Percentiles rank a stretch among this genome's conserved stretches.
These are phyloP conservation scores for Orthonyx spaldingii DNA, from an alignment of 2,113 vertebrate species.

Conservation along the genomic window DNA sequence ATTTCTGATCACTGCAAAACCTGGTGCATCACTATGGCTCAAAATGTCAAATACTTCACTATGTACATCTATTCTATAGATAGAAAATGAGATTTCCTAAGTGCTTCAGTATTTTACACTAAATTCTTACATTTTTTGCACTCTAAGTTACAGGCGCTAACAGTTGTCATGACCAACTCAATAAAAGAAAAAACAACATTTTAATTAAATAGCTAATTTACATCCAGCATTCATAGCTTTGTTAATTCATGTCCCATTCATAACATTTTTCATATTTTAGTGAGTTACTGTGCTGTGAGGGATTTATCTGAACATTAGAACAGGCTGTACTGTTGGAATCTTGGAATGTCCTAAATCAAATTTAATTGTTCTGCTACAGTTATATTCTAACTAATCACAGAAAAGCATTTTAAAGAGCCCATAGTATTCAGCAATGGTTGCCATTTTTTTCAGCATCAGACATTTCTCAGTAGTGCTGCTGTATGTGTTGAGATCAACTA, in stretches of 20 bases:
- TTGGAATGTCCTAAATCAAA: background rate
- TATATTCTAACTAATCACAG: background rate
- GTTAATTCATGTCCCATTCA: background rate
- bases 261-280: background rate
- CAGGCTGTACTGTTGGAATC: background rate
- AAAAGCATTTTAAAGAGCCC: background rate
- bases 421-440: background rate
- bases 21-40: background rate
- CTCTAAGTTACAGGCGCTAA: background rate
- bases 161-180: background rate
- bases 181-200: background rate
- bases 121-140: background rate
- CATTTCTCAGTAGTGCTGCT: background rate
- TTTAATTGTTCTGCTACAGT: background rate
- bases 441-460: background rate
- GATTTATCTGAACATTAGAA: background rate
- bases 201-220: background rate
- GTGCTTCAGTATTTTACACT: background rate
- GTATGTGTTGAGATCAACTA: background rate
- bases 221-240: background rate
- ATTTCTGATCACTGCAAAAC: background rate
- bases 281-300: background rate
- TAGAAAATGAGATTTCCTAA: background rate
- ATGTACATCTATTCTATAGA: rapidly evolving
- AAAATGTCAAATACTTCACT: background rate